Evolutionary conservation across 2,888 invertebrate genomes (phyloP), one percentile per base, ranked within the genome.

Genomic region (Ethmia dodecea): DNA sequence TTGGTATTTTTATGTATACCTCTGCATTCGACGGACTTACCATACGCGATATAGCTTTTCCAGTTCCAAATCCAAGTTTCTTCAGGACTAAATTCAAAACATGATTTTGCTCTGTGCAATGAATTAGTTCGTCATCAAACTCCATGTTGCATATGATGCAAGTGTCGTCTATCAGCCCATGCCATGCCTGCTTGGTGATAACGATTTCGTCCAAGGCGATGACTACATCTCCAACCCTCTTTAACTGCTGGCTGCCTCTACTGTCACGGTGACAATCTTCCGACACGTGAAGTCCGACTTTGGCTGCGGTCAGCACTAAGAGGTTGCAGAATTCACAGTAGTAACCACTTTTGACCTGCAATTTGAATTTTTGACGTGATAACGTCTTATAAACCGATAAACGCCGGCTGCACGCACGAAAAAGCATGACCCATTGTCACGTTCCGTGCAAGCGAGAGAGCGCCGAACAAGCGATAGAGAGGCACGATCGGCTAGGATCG

Each of bases 301-400:
- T 68, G 1, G 60, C 43, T 0, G 56, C 44, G 1, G 66, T 69
- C 1, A 56, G 32, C 5, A 79, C 37, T 3, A 76, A 31, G 0
- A 52, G 18, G 31, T 70, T 64, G 49, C 80, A 80, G 31, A 55
- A 59, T 31, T 68, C 69, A 31, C 80, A 80, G 45, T 54, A 76
- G 40, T 79, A 80, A 6, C 71, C 69, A 2, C 49, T 47, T 38
- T 64, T 67, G 8, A 77, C 65, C 80, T 80, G 56, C n/a, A n/a
- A n/a, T n/a, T n/a, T n/a, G n/a, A n/a, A n/a, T n/a, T n/a, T n/a
- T n/a, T n/a, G n/a, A n/a, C n/a, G n/a, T n/a, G n/a, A n/a, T n/a
- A n/a, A n/a, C n/a, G n/a, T n/a, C n/a, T n/a, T n/a, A n/a, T n/a
- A n/a, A n/a, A n/a, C n/a, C n/a, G n/a, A n/a, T n/a, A n/a, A n/a